Conservation (phyloP, 1,140 invertebrate genomes). For the Piezodorus guildinii region DNA sequence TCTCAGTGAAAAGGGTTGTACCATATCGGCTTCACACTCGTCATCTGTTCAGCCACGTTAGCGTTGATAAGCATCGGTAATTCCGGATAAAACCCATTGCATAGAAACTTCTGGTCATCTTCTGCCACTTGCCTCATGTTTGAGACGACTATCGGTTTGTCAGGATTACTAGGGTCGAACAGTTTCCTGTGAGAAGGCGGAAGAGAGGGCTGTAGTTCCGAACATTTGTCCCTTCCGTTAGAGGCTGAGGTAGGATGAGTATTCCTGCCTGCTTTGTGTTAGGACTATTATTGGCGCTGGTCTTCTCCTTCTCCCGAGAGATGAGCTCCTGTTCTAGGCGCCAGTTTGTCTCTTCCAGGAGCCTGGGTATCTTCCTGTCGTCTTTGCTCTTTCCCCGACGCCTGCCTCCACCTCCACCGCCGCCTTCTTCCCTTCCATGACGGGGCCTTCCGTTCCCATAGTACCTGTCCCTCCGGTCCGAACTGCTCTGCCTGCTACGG, state of each 20-base stretch:
- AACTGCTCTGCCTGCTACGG: not conserved
- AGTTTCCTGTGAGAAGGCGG: constrained; percentile 8
- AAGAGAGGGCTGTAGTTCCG: not conserved
- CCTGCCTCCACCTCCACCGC: not conserved
- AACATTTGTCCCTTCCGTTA: not conserved
- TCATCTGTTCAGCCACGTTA: constrained; percentile 13
- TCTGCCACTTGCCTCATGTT: not conserved
- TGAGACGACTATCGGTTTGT: constrained; percentile 21
- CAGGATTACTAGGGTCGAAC: constrained; percentile 18
- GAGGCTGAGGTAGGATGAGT: constrained; percentile 18
- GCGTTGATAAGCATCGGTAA: not conserved
- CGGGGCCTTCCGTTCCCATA: not conserved
- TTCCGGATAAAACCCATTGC: not conserved
- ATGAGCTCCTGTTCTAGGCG: not conserved
- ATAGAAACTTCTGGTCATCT: constrained; percentile 12
- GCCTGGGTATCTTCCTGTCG: not conserved
- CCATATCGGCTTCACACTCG: not conserved
- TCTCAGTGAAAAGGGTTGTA: constrained; percentile 15
- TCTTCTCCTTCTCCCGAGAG: not conserved
- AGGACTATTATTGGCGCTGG: not conserved
- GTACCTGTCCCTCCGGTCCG: not conserved
- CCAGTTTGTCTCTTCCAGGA: constrained; percentile 14
- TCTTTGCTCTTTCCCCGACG: constrained; percentile 3
- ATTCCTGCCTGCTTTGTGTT: constrained; percentile 16
- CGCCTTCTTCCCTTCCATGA: not conserved